Evolutionary conservation across 2,113 vertebrate genomes (phyloP).

Genomic region (Pavo muticus): DNA sequence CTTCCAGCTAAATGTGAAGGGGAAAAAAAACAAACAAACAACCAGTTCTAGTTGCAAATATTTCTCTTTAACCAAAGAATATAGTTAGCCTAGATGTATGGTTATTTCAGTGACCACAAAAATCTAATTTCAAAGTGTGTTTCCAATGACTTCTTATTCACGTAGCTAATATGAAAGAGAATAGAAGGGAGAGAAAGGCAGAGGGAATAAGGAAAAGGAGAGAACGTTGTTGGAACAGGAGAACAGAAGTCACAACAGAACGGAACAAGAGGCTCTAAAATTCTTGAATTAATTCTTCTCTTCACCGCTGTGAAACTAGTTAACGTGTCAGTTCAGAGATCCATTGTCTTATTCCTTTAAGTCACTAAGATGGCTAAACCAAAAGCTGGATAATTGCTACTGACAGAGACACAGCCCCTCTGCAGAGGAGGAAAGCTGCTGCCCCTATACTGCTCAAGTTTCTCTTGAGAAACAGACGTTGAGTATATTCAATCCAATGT

Average conservation of each 20-base stretch:
- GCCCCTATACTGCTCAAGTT: not conserved
- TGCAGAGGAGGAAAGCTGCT: not conserved
- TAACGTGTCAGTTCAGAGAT: conserved; percentile 55
- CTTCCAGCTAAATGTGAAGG: not conserved
- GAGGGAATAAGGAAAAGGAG: not conserved
- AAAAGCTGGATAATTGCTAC: conserved; percentile 49
- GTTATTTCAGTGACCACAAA: not conserved
- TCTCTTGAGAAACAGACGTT: conserved; percentile 44
- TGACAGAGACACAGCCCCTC: not conserved
- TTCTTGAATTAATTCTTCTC: conserved; percentile 33
- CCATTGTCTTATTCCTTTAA: not conserved
- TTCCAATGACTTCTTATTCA: not conserved
- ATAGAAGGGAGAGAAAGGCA: not conserved
- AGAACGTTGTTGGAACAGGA: not conserved
- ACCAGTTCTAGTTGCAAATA: not conserved
- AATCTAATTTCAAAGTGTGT: not conserved
- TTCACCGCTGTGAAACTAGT: conserved; percentile 21
- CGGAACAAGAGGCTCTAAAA: conserved; percentile 20
- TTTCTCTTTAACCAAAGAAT: not conserved
- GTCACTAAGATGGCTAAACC: conserved; percentile 29
- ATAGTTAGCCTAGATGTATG: not conserved
- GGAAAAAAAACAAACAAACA: not conserved
- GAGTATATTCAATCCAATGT: not conserved
- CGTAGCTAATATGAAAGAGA: not conserved
- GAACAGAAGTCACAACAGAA: not conserved